These are phyloP conservation scores for Cephus rjabovi DNA, from an alignment of 2,888 invertebrate species.

Conservation along the genomic window DNA sequence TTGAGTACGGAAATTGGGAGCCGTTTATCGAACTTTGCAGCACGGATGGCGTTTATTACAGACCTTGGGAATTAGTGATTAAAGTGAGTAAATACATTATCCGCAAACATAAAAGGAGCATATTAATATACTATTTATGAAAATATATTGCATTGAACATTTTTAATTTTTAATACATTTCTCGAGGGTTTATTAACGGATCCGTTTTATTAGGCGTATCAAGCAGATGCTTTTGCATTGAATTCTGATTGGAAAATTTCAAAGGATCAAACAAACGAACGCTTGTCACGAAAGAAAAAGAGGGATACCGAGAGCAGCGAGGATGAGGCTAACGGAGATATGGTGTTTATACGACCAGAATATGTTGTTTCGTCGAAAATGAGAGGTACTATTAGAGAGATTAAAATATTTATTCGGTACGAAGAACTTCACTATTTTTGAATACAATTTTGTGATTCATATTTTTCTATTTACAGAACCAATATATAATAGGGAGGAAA, in stretches of 20 bases:
- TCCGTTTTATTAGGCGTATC: slow-evolving; percentile 54
- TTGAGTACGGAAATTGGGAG: slow-evolving; percentile 81
- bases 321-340: slow-evolving; percentile 73
- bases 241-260: slow-evolving; percentile 51
- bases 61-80: slow-evolving; percentile 79
- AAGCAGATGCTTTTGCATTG: slow-evolving; percentile 73
- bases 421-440: neutral
- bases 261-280: slow-evolving; percentile 47
- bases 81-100: slow-evolving; percentile 66
- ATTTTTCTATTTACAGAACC: slow-evolving; percentile 44
- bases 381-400: slow-evolving; percentile 35
- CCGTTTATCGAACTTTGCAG: slow-evolving; percentile 83
- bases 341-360: slow-evolving; percentile 70
- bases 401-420: neutral
- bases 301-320: slow-evolving; percentile 72
- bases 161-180: neutral
- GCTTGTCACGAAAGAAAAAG: slow-evolving; percentile 62
- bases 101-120: neutral
- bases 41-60: slow-evolving; percentile 71
- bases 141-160: no score
- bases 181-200: slow-evolving; percentile 5
- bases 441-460: neutral
- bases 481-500: slow-evolving; percentile 50
- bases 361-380: slow-evolving; percentile 41
- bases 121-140: no score